Percentiles rank a stretch among this genome's conserved stretches.
These are phyloP conservation scores for Poicephalus gulielmi DNA, from an alignment of 2,113 vertebrate species.

Conservation along the genomic window DNA sequence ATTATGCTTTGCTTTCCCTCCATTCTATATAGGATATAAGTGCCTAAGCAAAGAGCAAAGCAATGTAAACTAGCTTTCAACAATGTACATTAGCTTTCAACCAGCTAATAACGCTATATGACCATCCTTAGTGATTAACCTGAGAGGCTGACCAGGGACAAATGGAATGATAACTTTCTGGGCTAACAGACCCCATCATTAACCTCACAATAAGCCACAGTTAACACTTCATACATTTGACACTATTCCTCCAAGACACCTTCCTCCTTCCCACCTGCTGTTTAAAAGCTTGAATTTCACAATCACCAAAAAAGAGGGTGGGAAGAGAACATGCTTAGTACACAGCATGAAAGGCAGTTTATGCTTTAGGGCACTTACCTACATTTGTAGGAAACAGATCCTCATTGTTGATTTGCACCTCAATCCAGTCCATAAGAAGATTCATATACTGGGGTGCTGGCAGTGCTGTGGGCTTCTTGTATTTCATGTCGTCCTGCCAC, in stretches of 20 bases:
- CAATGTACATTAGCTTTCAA: background rate
- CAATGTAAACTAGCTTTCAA: background rate
- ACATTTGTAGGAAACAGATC: slow-evolving; percentile 85
- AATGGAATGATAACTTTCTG: background rate
- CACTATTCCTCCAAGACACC: background rate
- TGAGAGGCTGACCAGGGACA: background rate
- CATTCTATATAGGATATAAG: background rate
- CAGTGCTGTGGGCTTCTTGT: slow-evolving; percentile 85
- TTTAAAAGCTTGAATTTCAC: background rate
- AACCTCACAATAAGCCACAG: background rate
- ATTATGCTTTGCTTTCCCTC: background rate
- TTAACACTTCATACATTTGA: background rate
- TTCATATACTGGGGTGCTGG: slow-evolving; percentile 88
- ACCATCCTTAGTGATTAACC: background rate
- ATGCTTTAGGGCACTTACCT: slow-evolving; percentile 72
- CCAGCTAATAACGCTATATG: background rate
- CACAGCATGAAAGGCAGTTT: background rate
- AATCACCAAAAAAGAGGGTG: background rate
- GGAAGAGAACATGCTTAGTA: background rate
- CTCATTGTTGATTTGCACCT: slow-evolving; percentile 87
- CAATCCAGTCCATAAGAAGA: slow-evolving; percentile 90
- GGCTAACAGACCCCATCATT: background rate
- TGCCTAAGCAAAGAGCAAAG: background rate
- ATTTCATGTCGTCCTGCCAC: slow-evolving; percentile 87
- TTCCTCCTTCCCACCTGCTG: background rate